Conservation (phyloP, 2,113 vertebrate species). For the Drymodes brunneopygia region DNA sequence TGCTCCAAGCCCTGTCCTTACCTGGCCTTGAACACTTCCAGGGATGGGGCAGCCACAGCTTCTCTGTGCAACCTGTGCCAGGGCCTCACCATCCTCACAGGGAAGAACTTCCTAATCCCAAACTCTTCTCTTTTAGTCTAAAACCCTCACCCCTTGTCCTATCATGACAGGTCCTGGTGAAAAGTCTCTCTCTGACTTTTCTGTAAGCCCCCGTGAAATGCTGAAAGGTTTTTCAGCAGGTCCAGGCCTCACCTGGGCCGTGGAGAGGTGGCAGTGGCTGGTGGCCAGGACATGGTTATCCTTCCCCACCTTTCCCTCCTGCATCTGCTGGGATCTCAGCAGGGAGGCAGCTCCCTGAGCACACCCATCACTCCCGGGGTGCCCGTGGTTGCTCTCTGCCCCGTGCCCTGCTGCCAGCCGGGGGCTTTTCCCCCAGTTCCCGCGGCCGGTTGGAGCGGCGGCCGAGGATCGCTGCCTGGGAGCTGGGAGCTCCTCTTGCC, state of each 20-base stretch:
- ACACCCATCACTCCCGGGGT: accelerated
- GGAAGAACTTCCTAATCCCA: neutral
- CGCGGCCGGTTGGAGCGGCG: neutral
- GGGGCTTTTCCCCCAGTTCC: neutral
- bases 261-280: neutral
- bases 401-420: accelerated
- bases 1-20: accelerated
- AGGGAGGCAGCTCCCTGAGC: neutral
- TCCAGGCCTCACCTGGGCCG: neutral
- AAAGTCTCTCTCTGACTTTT: neutral
- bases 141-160: neutral
- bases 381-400: accelerated
- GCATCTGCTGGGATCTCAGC: neutral
- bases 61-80: neutral
- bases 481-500: conserved; percentile 48
- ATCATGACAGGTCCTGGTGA: accelerated
- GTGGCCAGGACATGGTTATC: neutral
- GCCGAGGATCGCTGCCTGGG: neutral
- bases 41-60: neutral
- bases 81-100: neutral
- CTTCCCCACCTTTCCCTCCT: neutral
- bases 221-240: neutral
- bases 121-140: neutral
- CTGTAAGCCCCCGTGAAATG: neutral
- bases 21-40: accelerated